phyloP scores from a whole-genome alignment of 2,888 invertebrate species.

The Nasonovia ribisnigri region DNA sequence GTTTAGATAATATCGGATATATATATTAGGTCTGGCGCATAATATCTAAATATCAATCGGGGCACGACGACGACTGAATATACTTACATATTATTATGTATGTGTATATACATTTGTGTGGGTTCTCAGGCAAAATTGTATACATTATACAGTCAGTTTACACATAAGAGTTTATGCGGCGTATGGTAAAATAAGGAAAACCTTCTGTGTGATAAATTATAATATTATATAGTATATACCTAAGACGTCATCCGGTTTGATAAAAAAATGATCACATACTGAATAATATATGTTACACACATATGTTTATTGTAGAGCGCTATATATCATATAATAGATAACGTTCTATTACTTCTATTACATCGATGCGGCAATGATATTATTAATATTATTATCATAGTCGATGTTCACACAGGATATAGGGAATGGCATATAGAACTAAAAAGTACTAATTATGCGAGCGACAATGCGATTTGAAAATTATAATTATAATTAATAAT shows the following conservation, averaged over 20 bases:
- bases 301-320: not conserved
- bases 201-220: not conserved
- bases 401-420: too few species aligned
- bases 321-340: not conserved
- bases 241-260: not conserved
- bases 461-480: not conserved
- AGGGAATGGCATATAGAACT: too few species aligned
- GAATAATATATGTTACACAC: not conserved
- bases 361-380: not conserved
- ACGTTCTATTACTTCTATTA: not conserved
- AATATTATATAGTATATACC: not conserved
- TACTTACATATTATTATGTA: not conserved
- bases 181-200: not conserved
- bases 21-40: not conserved
- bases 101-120: not conserved
- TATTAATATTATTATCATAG: not conserved
- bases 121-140: not conserved
- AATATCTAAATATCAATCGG: constrained; percentile 1
- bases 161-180: not conserved
- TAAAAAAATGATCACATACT: not conserved
- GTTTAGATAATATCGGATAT: not conserved
- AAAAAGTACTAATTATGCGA: not conserved
- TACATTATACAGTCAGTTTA: not conserved
- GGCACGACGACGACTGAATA: not conserved
- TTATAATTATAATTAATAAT: not conserved